These are phyloP conservation scores for Ianthella basta DNA, from an alignment of 37 sponge, comb jelly and placozoan species.

Conservation along the genomic window DNA sequence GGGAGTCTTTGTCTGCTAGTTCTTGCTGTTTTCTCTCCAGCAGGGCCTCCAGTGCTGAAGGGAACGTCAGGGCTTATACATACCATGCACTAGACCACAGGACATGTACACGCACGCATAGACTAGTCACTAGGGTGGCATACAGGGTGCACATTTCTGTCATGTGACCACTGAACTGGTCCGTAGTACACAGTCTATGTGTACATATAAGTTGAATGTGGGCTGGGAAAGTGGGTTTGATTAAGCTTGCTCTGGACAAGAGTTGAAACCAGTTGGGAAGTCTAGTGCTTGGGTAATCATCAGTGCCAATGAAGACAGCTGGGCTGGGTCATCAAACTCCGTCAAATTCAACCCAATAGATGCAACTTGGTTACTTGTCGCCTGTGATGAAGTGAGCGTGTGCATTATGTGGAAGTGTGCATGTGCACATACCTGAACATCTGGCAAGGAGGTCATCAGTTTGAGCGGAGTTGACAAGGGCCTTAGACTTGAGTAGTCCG, in stretches of 20 bases:
- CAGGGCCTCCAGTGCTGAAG: constrained; percentile 65
- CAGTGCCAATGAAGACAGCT: no score
- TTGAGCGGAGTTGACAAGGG: constrained; percentile 54
- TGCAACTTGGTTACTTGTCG: background rate
- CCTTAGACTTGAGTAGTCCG: constrained; percentile 69
- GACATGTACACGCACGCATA: background rate
- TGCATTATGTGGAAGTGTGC: no score
- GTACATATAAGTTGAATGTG: no score
- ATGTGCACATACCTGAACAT: constrained; percentile 57
- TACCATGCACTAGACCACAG: no score
- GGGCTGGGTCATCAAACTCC: no score
- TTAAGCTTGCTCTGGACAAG: no score
- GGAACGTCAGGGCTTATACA: no score
- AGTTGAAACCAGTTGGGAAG: no score
- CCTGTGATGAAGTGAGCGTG: background rate
- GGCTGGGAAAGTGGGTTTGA: no score
- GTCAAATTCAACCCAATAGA: no score
- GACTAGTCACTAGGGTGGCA: background rate
- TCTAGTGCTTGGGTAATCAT: no score
- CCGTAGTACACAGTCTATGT: background rate
- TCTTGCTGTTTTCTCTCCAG: constrained; percentile 60
- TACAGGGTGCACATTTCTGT: background rate
- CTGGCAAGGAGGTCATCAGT: constrained; percentile 62
- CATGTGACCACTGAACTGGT: background rate
- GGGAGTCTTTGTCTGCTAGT: constrained; percentile 29